phyloP scores from a whole-genome alignment of 2,797 vertebrate genomes.

The Rhinella marina region DNA sequence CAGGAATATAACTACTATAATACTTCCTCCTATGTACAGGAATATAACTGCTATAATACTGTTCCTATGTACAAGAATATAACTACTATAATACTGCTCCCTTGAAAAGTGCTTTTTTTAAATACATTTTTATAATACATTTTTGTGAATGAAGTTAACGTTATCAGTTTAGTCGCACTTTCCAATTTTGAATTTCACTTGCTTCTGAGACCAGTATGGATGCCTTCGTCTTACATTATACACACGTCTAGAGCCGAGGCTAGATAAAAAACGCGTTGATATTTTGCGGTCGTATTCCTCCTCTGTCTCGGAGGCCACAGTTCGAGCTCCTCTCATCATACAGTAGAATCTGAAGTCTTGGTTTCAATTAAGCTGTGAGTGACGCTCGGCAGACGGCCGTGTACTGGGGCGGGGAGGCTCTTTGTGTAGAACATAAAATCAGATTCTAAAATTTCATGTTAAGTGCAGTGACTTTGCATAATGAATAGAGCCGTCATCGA shows the following conservation, averaged over 20 bases:
- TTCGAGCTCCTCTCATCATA: neutral
- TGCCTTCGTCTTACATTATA: too few species aligned
- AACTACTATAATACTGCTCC: neutral
- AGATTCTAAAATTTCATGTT: conserved; percentile 67
- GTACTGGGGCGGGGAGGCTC: conserved; percentile 50
- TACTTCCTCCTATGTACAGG: conserved; percentile 3
- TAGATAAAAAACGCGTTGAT: neutral
- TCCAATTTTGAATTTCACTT: too few species aligned
- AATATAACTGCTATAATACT: conserved; percentile 21
- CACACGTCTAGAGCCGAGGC: neutral
- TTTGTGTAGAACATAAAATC: conserved; percentile 61
- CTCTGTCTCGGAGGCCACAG: neutral
- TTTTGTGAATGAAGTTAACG: too few species aligned
- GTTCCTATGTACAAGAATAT: neutral
- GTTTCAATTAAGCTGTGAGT: conserved; percentile 38
- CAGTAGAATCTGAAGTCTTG: conserved; percentile 30
- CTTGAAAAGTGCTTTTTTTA: too few species aligned
- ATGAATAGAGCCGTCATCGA: conserved; percentile 63
- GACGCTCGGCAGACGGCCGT: conserved; percentile 62
- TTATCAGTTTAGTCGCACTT: too few species aligned
- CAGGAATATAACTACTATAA: conserved; percentile 2
- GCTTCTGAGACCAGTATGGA: too few species aligned
- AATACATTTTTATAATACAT: too few species aligned
- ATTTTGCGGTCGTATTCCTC: neutral
- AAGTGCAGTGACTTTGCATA: conserved; percentile 67